These are phyloP conservation scores for Heliangelus exortis DNA, from an alignment of 2,797 vertebrate species.

Conservation along the genomic window DNA sequence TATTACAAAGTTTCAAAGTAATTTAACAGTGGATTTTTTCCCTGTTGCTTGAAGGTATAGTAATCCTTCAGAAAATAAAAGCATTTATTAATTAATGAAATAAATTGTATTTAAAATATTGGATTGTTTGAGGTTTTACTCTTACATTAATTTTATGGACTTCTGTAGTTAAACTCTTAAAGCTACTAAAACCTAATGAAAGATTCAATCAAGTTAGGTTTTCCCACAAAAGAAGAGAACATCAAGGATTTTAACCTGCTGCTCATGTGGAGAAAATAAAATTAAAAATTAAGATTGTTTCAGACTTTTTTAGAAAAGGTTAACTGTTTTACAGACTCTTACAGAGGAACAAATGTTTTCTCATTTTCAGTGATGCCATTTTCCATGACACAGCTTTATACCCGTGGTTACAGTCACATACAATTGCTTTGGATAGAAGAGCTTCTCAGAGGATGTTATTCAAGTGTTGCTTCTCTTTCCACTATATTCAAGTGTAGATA, in stretches of 20 bases:
- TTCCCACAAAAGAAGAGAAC: neutral
- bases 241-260: neutral
- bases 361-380: neutral
- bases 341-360: neutral
- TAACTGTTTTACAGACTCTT: neutral
- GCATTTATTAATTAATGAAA: neutral
- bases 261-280: neutral
- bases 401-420: neutral
- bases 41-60: neutral
- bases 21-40: neutral
- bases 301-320: neutral
- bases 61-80: neutral
- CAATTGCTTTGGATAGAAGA: slow-evolving; percentile 16
- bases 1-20: neutral
- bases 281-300: neutral
- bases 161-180: neutral
- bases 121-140: neutral
- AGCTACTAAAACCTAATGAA: neutral
- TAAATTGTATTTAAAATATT: neutral
- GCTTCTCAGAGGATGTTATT: slow-evolving; percentile 37
- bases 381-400: neutral
- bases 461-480: slow-evolving; percentile 1
- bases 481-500: neutral
- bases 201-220: neutral
- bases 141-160: neutral